Evolutionary conservation across 1,140 invertebrate genomes (phyloP), one percentile per base, ranked within the genome.

Genomic region (Chymomyza costata): DNA sequence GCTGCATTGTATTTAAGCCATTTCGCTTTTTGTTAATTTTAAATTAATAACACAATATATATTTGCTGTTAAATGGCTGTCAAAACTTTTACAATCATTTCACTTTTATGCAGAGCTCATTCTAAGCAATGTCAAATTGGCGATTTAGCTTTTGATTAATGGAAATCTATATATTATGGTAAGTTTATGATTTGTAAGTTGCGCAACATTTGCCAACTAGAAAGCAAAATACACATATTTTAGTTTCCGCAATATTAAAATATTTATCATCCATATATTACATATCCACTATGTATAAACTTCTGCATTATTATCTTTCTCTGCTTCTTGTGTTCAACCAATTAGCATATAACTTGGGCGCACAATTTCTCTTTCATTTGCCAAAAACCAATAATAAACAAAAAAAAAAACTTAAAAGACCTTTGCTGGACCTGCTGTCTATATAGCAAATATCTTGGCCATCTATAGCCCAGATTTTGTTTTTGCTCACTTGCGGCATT

Each of bases 361-460:
- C 61, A 71, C 67, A 78, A 78, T 78, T 78, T 78, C 73, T 78
- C 73, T 78, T 78, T 78, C 73, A 80, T 78, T 78, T 78, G 64
- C 67, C 73, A 50, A 78, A 65, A 51, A 43, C 50, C 28, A 21
- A 43, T 13, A 31, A 47, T 14, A 34, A 37, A 43, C 50, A 35
- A 21, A 43, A 17, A 31, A 47, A 19, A 34, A 37, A 21, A 11
- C 11, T 40, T 16, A 15, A 14, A 30, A 6, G 3, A 25, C 3
- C 8, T 25, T 25, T 25, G 21, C n/a, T n/a, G n/a, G n/a, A n/a
- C n/a, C 43, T 47, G 16, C 3, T 13, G 32, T 31, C 18, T n/a
- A n/a, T n/a, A n/a, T n/a, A n/a, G 15, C 21, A 16, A 35, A 60
- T 68, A 58, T 68, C 56, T 68, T 60, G 39, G 55, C 47, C 55